Evolutionary conservation across 2,888 invertebrate genomes (phyloP), one percentile per base, ranked within the genome.

Genomic region (Colostygia pectinataria): DNA sequence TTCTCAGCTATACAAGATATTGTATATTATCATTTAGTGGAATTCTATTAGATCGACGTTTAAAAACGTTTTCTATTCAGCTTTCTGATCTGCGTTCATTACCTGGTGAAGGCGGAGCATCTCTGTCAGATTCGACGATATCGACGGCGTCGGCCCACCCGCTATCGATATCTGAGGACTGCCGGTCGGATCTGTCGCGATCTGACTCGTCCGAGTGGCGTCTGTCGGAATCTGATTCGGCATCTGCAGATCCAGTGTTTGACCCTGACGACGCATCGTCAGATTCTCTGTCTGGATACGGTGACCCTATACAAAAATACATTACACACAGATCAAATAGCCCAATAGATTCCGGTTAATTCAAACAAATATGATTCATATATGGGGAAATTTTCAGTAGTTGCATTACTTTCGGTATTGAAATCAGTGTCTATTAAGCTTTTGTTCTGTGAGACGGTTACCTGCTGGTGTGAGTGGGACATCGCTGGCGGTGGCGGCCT

Each of bases 121-220:
- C 32, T 18, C 9, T 10, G 28, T 15, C 9, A 10, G 23, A 14
- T 12, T 42, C 28, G 12, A 24, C 4, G 20, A 13, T 15, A 25
- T 37, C 32, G 20, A 10, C 8, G 5, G 49, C 37, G 4, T 48
- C 48, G 10, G 31, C 41, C 48, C 36, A 49, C 1, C 49, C 49
- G 18, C 49, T 49, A 38, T 49, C 43, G 18, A 24, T 29, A 10
- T 50, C 43, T 33, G 49, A 28, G 7, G 49, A 38, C 5, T 20
- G 20, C 6, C 20, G 4, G 20, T 20, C 20, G 1, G 15, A 23
- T 14, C 33, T 39, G 20, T 38, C 20, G 37, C 4, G 4, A 23
- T 20, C 33, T 36, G 36, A n/a, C n/a, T n/a, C n/a, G n/a, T n/a
- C n/a, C n/a, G n/a, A n/a, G n/a, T n/a, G n/a, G n/a, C n/a, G n/a